Conservation (phyloP, 2,113 vertebrate species). For the Clarias gariepinus region DNA sequence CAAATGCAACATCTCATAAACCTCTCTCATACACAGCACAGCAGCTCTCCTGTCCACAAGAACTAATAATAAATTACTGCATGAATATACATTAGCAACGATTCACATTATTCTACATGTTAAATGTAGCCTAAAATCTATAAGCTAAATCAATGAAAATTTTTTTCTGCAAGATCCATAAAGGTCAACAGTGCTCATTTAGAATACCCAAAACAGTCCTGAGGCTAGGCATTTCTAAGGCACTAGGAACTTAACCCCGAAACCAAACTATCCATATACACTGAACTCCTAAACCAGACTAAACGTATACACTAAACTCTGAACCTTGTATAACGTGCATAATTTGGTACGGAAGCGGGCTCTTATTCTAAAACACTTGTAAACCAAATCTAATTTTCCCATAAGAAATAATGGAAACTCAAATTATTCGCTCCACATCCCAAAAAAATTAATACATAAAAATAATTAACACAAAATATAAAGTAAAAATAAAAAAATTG, state of each 20-base stretch:
- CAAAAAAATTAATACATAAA: too few species aligned
- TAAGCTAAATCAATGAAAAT: slow-evolving; percentile 26
- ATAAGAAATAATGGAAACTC: too few species aligned
- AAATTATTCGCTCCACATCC: too few species aligned
- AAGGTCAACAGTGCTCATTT: slow-evolving; percentile 1
- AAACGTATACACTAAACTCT: neutral
- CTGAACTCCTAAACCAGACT: neutral
- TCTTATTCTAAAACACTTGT: too few species aligned
- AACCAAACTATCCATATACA: neutral
- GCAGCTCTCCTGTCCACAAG: neutral
- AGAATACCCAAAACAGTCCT: slow-evolving; percentile 22
- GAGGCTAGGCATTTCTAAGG: slow-evolving; percentile 1
- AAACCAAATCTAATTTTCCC: too few species aligned
- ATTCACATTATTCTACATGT: neutral
- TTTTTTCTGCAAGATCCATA: slow-evolving; percentile 9
- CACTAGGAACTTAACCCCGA: neutral
- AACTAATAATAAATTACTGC: neutral
- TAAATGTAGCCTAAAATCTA: neutral
- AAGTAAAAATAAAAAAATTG: too few species aligned
- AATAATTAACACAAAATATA: too few species aligned
- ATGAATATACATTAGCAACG: neutral
- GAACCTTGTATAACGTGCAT: too few species aligned
- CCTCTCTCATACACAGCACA: neutral
- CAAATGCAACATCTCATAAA: slow-evolving; percentile 20
- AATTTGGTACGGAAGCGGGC: too few species aligned